These are phyloP conservation scores for Chiridota heheva DNA, from an alignment of 35 echinoderm and acorn worm genomes.

Conservation along the genomic window DNA sequence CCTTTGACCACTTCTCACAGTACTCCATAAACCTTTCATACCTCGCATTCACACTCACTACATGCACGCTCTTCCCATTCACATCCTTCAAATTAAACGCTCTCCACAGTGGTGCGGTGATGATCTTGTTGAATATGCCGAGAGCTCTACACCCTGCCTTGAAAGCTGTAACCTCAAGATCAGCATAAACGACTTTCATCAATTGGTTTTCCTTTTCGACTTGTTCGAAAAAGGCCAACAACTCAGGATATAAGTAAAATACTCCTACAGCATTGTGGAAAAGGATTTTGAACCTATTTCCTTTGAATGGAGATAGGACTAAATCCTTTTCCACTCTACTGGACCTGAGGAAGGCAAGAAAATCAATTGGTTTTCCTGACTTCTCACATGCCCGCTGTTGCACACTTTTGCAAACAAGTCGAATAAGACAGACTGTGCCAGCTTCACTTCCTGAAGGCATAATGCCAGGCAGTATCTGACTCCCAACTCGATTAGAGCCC, in stretches of 20 bases:
- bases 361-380: slow-evolving; percentile 57
- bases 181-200: slow-evolving; percentile 26
- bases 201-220: neutral
- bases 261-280: slow-evolving; percentile 63
- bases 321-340: slow-evolving; percentile 1
- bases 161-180: slow-evolving; percentile 11
- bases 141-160: neutral
- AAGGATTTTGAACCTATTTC: slow-evolving; percentile 70
- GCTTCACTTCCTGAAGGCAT: too few relatives aligned
- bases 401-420: slow-evolving; percentile 44
- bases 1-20: neutral
- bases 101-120: slow-evolving; percentile 1
- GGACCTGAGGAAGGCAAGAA: slow-evolving; percentile 30
- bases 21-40: neutral
- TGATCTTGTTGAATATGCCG: slow-evolving; percentile 15
- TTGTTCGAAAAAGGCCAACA: neutral
- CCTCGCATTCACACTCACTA: slow-evolving; percentile 1
- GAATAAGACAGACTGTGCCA: slow-evolving; percentile 16
- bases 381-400: slow-evolving; percentile 51
- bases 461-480: too few relatives aligned
- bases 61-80: slow-evolving; percentile 12
- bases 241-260: slow-evolving; percentile 31
- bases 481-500: neutral
- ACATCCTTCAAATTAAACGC: neutral
- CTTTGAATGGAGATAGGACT: slow-evolving; percentile 43